phyloP scores from a whole-genome alignment of 2,113 vertebrate genomes.

The Mustela nigripes region DNA sequence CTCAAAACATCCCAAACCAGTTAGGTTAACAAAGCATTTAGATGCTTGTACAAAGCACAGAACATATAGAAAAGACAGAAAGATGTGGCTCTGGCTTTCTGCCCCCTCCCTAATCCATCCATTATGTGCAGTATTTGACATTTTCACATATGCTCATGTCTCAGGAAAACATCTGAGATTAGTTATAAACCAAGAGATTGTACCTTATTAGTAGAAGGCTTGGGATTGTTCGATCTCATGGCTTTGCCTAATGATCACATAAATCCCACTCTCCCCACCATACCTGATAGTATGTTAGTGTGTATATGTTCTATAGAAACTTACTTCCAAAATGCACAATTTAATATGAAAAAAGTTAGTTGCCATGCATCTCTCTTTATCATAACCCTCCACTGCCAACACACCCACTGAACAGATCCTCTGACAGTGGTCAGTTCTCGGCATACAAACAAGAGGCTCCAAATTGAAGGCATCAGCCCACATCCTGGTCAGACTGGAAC shows the following conservation, averaged over 20 bases:
- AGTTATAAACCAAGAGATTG: slow-evolving; percentile 84
- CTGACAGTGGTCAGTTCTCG: background rate
- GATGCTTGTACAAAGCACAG: slow-evolving; percentile 62
- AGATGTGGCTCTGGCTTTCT: slow-evolving; percentile 28
- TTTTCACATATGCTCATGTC: slow-evolving; percentile 76
- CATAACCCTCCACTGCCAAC: background rate
- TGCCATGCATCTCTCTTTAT: slow-evolving; percentile 74
- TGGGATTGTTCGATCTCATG: slow-evolving; percentile 87
- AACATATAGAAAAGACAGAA: slow-evolving; percentile 65
- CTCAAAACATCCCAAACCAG: slow-evolving; percentile 17
- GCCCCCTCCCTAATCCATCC: background rate
- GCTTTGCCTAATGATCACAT: slow-evolving; percentile 81
- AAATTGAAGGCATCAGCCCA: background rate
- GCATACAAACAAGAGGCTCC: background rate
- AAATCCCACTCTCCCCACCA: slow-evolving; percentile 62
- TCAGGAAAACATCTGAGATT: slow-evolving; percentile 79
- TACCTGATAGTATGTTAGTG: slow-evolving; percentile 73
- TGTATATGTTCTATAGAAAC: slow-evolving; percentile 87
- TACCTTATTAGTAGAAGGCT: slow-evolving; percentile 85
- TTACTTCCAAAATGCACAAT: slow-evolving; percentile 86
- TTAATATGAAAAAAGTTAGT: slow-evolving; percentile 73
- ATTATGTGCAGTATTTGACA: slow-evolving; percentile 70
- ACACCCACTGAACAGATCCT: background rate
- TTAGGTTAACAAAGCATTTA: slow-evolving; percentile 56
- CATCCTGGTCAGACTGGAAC: background rate